Conservation (phyloP, 1,140 invertebrate species). For the Diabrotica virgifera region DNA sequence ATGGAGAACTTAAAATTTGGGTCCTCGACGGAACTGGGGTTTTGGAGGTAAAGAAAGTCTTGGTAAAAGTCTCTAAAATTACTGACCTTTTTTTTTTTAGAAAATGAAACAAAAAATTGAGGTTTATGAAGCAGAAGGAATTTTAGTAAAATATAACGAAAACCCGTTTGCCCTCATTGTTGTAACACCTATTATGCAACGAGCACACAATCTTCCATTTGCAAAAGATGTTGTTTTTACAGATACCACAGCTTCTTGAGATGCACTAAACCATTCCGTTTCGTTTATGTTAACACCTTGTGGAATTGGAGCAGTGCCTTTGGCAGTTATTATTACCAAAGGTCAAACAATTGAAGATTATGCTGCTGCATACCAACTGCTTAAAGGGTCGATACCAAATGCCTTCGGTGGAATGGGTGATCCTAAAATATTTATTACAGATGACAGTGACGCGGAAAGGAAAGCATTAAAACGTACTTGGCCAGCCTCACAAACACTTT, state of each 20-base stretch:
- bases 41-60: background rate
- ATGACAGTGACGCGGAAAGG: background rate
- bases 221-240: constrained; percentile 5
- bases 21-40: background rate
- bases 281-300: background rate
- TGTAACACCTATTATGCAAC: constrained; percentile 3
- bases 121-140: background rate
- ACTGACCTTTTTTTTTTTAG: background rate
- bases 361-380: background rate
- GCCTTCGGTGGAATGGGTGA: background rate
- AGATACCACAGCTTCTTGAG: background rate
- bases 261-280: background rate
- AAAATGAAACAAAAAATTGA: background rate
- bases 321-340: constrained; percentile 3
- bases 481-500: constrained; percentile 10
- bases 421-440: background rate
- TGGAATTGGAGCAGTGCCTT: background rate
- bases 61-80: background rate
- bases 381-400: background rate
- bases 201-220: background rate
- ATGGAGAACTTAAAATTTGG: constrained; percentile 10
- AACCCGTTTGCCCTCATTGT: constrained; percentile 1
- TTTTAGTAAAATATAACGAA: constrained; percentile 4
- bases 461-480: constrained; percentile 7
- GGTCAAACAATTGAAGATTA: background rate